Evolutionary conservation across 2,888 invertebrate species (phyloP).

Genomic region (Drosophila eohydei): DNA sequence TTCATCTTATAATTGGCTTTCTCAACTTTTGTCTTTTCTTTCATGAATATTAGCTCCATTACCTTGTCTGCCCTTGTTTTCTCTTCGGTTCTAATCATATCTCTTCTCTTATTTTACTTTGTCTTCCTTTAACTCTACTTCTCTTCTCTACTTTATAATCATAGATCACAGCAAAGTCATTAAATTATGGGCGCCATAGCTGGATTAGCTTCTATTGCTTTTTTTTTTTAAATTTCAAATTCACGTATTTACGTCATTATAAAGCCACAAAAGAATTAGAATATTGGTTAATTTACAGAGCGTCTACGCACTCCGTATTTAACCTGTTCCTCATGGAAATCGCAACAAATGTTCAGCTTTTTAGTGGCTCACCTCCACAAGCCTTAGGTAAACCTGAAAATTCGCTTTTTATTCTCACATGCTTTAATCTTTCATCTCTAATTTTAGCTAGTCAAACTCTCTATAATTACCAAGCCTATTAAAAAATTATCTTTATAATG

Average conservation of each 20-base stretch:
- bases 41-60: neutral
- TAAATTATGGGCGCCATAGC: neutral
- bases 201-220: neutral
- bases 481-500: neutral
- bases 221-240: neutral
- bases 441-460: neutral
- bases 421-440: neutral
- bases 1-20: neutral
- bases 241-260: neutral
- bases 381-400: conserved; percentile 6
- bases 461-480: conserved; percentile 8
- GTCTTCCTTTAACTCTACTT: too few relatives aligned
- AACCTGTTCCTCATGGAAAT: conserved; percentile 1
- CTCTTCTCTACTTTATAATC: neutral
- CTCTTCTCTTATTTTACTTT: neutral
- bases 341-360: neutral
- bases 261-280: neutral
- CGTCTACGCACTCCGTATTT: neutral
- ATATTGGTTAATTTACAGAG: neutral
- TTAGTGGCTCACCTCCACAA: conserved; percentile 11
- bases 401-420: neutral
- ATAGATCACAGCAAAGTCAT: neutral
- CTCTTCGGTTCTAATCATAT: neutral
- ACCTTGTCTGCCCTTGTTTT: too few relatives aligned
- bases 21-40: neutral